Base-by-base conservation (phyloP, 2,113 vertebrate species). In the Colistium nudipinnis region DNA sequence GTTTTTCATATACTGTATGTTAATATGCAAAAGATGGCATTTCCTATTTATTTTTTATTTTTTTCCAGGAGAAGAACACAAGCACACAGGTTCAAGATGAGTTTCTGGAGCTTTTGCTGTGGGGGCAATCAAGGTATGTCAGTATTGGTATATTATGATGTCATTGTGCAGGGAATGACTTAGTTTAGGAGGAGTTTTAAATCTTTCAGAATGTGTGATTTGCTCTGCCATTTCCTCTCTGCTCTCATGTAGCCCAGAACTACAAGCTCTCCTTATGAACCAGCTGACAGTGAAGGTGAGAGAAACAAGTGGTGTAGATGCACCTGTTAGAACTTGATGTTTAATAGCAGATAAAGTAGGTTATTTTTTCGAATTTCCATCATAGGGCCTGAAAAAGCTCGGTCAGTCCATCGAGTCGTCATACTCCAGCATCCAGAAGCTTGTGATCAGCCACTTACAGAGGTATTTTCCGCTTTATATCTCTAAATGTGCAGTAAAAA, bases 321-420 rank as follows among this genome's bases (percentile, higher is more conserved):
- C 59, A 19, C 16, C 41, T 52, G 9, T 14, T 4, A 11, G 0
- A 7, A 28, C 30, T 51, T 0, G 0, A 39, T n/a, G 11, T 36
- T 27, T 3, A 17, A 13, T 30, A n/a, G 19, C 3, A 38, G 45
- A 6, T 20, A 17, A 5, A 33, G 7, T 35, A 7, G 27, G 0
- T 28, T 60, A 6, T 35, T 31, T 47, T 22, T 52, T 19, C 31
- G 11, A 17, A 2, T 69, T 69, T 75, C 43, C 56, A 27, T 88
- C 57, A 33, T 74, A 99, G 98, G 97, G 98, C 14, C 91, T 99
- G 80, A 99, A 99, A 89, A 98, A 98, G 77, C 95, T 99, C 11
- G 97, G 98, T 60, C 97, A 98, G 56, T 98, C 97, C 43, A 97
- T 99, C 66, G 97, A 99, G 63, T 98, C 97, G 0, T 99, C 98